A percentile compares a stretch with the other conserved stretches of the same genome.
Conservation (phyloP, 2,797 vertebrate genomes). For the Pipistrellus pipistrellus region DNA sequence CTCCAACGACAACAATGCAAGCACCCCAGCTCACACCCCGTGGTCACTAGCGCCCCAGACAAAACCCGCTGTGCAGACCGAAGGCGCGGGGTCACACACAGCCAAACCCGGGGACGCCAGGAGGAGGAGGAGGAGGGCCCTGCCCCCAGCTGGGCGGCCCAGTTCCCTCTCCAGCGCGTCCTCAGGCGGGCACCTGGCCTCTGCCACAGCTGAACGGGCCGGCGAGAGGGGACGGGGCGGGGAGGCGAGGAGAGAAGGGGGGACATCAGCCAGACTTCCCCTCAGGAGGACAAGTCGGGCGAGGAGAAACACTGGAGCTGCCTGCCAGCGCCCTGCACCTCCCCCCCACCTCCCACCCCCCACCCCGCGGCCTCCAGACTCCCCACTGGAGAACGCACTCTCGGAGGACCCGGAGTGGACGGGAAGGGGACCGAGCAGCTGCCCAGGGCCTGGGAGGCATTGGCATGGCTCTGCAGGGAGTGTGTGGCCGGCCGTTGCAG, state of each 20-base stretch:
- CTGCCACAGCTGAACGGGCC: no score
- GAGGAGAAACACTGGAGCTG: not conserved
- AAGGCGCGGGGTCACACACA: not conserved
- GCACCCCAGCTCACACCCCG: not conserved
- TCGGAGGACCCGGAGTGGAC: not conserved
- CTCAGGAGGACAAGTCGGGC: not conserved
- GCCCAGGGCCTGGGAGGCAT: not conserved
- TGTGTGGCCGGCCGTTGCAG: not conserved
- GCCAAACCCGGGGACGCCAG: not conserved
- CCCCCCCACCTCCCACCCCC: not conserved
- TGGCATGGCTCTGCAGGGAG: not conserved
- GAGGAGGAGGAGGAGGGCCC: no score
- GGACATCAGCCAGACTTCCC: not conserved
- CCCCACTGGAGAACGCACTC: not conserved
- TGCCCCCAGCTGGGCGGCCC: not conserved
- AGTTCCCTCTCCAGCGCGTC: not conserved
- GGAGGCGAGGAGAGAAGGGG: no score
- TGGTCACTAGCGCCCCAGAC: not conserved
- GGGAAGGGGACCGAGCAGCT: not conserved
- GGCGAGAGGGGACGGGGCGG: not conserved
- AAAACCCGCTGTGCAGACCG: not conserved
- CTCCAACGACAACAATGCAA: not conserved
- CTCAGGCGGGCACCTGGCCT: not conserved
- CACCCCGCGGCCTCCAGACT: slow-evolving; percentile 78
- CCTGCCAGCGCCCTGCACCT: not conserved